Percentiles rank a stretch among this genome's conserved stretches.
phyloP scores from a whole-genome alignment of 2,888 invertebrate species.

The Silvanus unidentatus region DNA sequence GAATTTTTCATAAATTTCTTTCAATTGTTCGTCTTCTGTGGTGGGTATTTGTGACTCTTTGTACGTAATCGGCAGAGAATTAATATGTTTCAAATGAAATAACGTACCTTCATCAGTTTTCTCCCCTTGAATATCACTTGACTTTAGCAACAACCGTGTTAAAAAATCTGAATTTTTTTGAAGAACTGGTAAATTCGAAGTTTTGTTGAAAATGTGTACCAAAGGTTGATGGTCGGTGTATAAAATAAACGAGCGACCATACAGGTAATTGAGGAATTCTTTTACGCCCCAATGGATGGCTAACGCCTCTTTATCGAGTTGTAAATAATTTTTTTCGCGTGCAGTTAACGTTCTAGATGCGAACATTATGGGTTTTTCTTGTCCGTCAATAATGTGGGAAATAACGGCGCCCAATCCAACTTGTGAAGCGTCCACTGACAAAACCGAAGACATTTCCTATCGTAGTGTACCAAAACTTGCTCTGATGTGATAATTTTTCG shows the following conservation, averaged over 20 bases:
- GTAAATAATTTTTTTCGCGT: conserved; percentile 24
- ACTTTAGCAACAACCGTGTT: conserved; percentile 17
- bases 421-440: conserved; percentile 11
- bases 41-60: neutral
- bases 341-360: conserved; percentile 27
- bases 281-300: conserved; percentile 29
- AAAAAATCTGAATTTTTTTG: conserved; percentile 22
- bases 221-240: conserved; percentile 35
- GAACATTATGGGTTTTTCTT: conserved; percentile 32
- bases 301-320: conserved; percentile 27
- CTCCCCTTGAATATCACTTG: too few species aligned
- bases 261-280: conserved; percentile 23
- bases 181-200: conserved; percentile 29
- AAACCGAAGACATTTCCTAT: conserved; percentile 6
- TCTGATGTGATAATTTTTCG: conserved; percentile 6
- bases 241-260: conserved; percentile 34
- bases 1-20: neutral
- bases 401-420: conserved; percentile 29
- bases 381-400: conserved; percentile 26
- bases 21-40: neutral
- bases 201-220: conserved; percentile 29
- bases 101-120: neutral
- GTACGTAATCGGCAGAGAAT: neutral
- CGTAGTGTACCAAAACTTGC: conserved; percentile 12
- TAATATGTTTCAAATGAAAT: too few species aligned